Evolutionary conservation across 2,888 invertebrate genomes (phyloP).

Genomic region (Lottia scabra): DNA sequence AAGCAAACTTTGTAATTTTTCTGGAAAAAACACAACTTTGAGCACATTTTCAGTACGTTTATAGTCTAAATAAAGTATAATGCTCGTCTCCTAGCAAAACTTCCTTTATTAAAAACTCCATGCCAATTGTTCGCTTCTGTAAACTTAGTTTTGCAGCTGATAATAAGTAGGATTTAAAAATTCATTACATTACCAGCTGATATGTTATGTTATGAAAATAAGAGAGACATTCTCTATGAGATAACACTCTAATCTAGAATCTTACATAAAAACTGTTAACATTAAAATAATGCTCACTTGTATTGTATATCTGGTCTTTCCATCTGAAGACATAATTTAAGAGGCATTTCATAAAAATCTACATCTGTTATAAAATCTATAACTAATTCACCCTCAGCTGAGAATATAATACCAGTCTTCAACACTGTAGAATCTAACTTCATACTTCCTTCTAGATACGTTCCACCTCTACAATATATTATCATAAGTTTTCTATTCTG

Average conservation of each 20-base stretch:
- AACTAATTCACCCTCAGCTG: conserved; percentile 76
- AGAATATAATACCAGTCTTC: conserved; percentile 77
- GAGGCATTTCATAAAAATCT: conserved; percentile 81
- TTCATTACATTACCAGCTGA: no score
- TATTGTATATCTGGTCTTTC: conserved; percentile 77
- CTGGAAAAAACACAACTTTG: no score
- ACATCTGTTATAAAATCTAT: conserved; percentile 80
- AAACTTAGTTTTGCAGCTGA: no score
- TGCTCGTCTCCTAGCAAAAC: no score
- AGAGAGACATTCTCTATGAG: background rate
- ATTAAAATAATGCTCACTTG: conserved; percentile 70
- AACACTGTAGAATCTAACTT: conserved; percentile 78
- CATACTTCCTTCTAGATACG: conserved; percentile 76
- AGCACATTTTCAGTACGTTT: no score
- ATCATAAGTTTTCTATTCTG: no score
- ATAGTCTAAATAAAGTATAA: no score
- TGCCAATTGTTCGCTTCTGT: no score
- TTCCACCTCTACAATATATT: conserved; percentile 72
- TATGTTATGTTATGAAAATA: conserved; percentile 33
- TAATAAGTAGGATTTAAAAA: no score
- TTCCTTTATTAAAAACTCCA: no score
- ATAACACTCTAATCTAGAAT: background rate
- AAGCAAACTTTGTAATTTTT: no score
- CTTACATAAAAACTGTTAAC: background rate
- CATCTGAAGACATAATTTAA: conserved; percentile 81